Base-by-base conservation (phyloP, 2,113 vertebrate genomes). In the Cynocephalus volans region DNA sequence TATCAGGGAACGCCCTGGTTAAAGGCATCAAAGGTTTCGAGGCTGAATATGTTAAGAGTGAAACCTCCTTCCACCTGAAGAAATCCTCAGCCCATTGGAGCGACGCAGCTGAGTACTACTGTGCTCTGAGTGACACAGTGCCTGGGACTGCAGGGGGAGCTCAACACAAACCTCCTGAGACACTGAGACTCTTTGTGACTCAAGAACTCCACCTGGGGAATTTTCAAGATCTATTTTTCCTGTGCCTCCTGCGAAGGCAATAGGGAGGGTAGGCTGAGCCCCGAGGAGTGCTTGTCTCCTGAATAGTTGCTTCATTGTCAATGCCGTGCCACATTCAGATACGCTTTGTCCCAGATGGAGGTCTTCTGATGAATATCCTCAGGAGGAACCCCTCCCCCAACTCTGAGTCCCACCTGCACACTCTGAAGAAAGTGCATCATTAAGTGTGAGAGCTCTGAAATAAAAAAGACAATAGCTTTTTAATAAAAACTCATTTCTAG, bases 61-160 rank as follows among this genome's bases (percentile, higher is more conserved):
- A 97, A 45, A 48, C 87, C 15, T 96, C 94, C 41, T 97, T 97
- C 48, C 81, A 96, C n/a, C 19, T 96, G 65, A 81, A 1, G 56
- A 97, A 98, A 67, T 12, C 1, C 24, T 45, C 79, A 54, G 83
- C 48, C 13, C 56, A 58, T 15, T 8, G 41, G 50, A 91, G n/a
- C 0, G 65, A 97, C n/a, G 54, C 80, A 0, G 93, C 88, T 19
- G 4, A 33, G 23, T 92, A 97, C 77, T 91, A 94, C 67, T 96
- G 86, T 79, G 91, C 65, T 72, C 17, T 89, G 45, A 92, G 69
- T 62, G 69, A 67, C 97, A 96, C 88, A 87, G 88, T 80, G 52
- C 6, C 33, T 87, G 72, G 9, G 67, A 14, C 56, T 93, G 6
- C 72, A 84, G 45, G 82, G 62, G 73, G 24, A 93, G 79, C 82